Evolutionary conservation across 2,888 invertebrate species (phyloP).

Genomic region (Bellardia pandia): DNA sequence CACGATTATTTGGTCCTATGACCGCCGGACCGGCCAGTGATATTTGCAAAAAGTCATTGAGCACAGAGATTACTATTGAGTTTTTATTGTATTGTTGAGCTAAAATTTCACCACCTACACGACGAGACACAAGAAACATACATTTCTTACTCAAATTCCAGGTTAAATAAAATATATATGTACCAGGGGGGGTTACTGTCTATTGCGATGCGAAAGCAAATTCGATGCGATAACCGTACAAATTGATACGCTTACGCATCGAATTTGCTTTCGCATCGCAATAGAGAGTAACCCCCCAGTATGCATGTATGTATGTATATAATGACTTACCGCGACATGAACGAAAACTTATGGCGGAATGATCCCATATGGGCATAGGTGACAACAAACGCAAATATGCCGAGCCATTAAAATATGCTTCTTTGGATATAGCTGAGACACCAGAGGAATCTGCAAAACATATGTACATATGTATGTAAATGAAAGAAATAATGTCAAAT

Average conservation of each 20-base stretch:
- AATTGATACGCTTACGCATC: too few species aligned
- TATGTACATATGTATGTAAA: neutral
- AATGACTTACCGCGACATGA: constrained; percentile 89
- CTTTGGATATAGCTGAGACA: constrained; percentile 84
- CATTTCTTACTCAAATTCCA: neutral
- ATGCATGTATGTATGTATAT: neutral
- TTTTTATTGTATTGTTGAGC: constrained; percentile 88
- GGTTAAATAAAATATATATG: neutral
- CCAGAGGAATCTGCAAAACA: constrained; percentile 57
- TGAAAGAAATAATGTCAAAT: neutral
- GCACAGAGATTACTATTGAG: constrained; percentile 87
- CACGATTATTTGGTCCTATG: constrained; percentile 85
- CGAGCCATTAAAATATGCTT: constrained; percentile 93
- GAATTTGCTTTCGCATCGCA: too few species aligned
- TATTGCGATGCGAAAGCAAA: too few species aligned
- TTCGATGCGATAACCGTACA: too few species aligned
- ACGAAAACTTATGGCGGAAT: constrained; percentile 92
- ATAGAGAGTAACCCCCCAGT: too few species aligned
- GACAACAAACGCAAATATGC: constrained; percentile 89
- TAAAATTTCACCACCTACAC: constrained; percentile 88
- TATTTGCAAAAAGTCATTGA: constrained; percentile 86
- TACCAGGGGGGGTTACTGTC: too few species aligned
- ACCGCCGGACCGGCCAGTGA: constrained; percentile 84
- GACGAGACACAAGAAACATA: neutral
- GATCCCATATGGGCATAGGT: constrained; percentile 91